These are phyloP conservation scores for Rosalia funebris DNA, from an alignment of 2,888 invertebrate genomes.

Conservation along the genomic window DNA sequence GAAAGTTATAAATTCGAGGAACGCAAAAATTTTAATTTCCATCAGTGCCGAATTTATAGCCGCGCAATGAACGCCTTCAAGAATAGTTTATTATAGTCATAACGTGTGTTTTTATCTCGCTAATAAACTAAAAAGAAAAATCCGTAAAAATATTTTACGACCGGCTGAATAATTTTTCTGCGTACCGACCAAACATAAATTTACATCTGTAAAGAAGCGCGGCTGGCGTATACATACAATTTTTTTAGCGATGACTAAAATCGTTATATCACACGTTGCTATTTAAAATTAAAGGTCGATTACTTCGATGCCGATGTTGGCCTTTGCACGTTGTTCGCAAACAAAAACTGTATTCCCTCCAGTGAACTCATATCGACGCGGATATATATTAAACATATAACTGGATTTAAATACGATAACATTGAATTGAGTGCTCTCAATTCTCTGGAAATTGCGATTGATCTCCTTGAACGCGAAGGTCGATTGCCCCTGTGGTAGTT, in stretches of 20 bases:
- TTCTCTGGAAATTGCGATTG: too few species aligned
- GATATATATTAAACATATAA: too few species aligned
- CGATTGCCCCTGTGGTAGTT: too few species aligned
- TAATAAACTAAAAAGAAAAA: neutral
- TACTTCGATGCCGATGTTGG: neutral
- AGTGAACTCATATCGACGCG: too few species aligned
- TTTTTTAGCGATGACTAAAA: constrained; percentile 25
- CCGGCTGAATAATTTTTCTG: neutral
- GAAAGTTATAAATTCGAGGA: too few species aligned
- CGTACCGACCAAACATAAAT: neutral
- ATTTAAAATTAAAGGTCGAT: constrained; percentile 23
- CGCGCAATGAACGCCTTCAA: too few species aligned
- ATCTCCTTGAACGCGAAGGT: too few species aligned
- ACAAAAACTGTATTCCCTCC: too few species aligned
- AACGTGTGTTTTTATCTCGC: neutral
- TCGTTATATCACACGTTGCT: constrained; percentile 16
- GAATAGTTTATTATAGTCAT: neutral
- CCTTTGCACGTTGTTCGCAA: neutral
- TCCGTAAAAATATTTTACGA: neutral
- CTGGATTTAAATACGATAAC: too few species aligned
- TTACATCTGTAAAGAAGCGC: neutral
- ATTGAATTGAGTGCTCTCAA: too few species aligned
- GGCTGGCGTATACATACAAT: neutral
- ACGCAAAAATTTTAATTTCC: too few species aligned
- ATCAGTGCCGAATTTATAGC: too few species aligned